These are phyloP conservation scores for Callospermophilus lateralis DNA, from an alignment of 2,113 vertebrate genomes.

Conservation along the genomic window DNA sequence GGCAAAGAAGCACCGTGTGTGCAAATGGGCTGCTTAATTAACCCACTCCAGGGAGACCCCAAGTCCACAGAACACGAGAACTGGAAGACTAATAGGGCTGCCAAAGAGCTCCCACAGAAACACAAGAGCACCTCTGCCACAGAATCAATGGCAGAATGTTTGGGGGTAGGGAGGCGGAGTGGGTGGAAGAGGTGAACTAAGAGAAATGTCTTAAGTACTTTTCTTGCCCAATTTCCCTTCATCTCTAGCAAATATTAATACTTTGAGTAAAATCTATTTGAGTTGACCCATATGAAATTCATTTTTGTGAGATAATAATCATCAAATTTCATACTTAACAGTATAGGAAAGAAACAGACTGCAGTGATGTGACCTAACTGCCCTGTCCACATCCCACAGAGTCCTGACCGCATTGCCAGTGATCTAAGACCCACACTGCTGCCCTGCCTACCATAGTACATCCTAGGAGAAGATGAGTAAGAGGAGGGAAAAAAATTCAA, in stretches of 20 bases:
- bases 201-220: background rate
- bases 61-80: background rate
- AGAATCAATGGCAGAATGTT: background rate
- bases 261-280: conserved; percentile 21
- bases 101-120: background rate
- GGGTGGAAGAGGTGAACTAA: background rate
- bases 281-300: background rate
- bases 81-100: too few relatives aligned
- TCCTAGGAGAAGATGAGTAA: background rate
- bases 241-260: background rate
- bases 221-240: background rate
- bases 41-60: background rate
- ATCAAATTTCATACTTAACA: background rate
- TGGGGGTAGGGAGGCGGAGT: too few relatives aligned
- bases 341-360: background rate
- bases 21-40: background rate
- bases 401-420: background rate
- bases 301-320: background rate
- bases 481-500: background rate
- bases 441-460: background rate
- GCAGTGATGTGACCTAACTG: background rate
- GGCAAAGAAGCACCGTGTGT: background rate
- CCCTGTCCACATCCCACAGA: background rate
- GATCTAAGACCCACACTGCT: background rate
- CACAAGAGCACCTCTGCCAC: background rate